Percentiles rank a stretch among this genome's conserved stretches.
Evolutionary conservation across 1,140 invertebrate genomes (phyloP).

Genomic region (Subanguina moxae): DNA sequence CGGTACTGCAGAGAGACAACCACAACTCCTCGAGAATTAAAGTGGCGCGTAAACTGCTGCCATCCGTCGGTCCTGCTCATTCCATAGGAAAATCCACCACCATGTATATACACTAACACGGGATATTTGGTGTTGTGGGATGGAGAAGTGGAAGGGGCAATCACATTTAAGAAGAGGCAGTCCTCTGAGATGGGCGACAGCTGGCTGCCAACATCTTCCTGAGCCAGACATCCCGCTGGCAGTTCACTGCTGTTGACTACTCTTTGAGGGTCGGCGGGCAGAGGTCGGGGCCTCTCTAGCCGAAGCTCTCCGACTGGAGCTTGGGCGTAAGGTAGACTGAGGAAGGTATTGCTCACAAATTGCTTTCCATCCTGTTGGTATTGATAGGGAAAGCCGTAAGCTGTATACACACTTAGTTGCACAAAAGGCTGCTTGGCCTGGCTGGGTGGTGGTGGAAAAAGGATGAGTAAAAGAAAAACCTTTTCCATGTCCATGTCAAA

Average conservation of each 20-base stretch:
- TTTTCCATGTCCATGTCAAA: no score
- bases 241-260: background rate
- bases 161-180: slow-evolving; percentile 24
- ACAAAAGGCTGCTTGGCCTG: no score
- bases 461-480: no score
- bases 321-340: background rate
- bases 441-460: no score
- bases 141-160: slow-evolving; percentile 2
- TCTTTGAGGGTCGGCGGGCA: background rate
- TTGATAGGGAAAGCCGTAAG: no score
- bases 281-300: background rate
- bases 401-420: no score
- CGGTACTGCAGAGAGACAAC: background rate
- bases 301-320: background rate
- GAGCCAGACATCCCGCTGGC: background rate
- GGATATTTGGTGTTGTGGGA: background rate
- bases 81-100: background rate
- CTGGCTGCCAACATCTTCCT: background rate
- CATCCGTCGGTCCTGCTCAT: background rate
- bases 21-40: background rate
- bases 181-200: slow-evolving; percentile 11
- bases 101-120: background rate
- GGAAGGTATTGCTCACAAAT: background rate
- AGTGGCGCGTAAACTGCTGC: background rate
- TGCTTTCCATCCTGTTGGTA: no score